Evolutionary conservation across 2,888 invertebrate species (phyloP), one percentile per base, ranked within the genome.

Genomic region (Agriotes lineatus): DNA sequence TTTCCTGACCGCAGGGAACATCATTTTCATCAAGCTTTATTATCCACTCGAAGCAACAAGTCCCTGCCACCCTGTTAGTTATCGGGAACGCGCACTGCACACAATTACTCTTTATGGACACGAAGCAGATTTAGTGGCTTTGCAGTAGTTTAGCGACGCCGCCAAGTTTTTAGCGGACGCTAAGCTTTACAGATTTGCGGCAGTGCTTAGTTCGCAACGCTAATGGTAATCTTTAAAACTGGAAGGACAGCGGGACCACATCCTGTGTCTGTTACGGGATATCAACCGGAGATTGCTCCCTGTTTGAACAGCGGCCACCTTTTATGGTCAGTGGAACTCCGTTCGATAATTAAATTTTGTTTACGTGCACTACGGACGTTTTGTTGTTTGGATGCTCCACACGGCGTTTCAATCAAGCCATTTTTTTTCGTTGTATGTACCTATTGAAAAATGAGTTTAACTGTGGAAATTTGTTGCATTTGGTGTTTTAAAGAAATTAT

Each of bases 261-360:
- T n/a, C n/a, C n/a, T n/a, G n/a, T n/a, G n/a, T n/a, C n/a, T n/a
- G n/a, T n/a, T n/a, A n/a, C n/a, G n/a, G n/a, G 39, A 39, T 5
- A 3, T 39, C 39, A 78, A 79, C 81, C 82, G 82, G 82, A 82
- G 81, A 82, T 82, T 82, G 82, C 80, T 79, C 80, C 76, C 78
- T 82, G 80, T 82, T 82, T 82, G 78, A 73, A 76, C 78, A 79
- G 80, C 10, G 12, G 18, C 50, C 19, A 35, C 33, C 10, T 10
- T 52, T 52, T 16, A 52, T 52, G 33, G 48, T 9, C 14, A 25
- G 25, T 42, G 42, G 16, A 42, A 7, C 9, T 37, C n/a, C 14
- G 37, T 6, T n/a, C 37, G n/a, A 37, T 3, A 37, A 37, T 37
- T 37, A 12, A 37, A 37, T 33, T 33, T 37, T 37, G 12, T 12